Base-by-base conservation (phyloP, 2,888 invertebrate genomes). In the Acanthosepion esculentum region DNA sequence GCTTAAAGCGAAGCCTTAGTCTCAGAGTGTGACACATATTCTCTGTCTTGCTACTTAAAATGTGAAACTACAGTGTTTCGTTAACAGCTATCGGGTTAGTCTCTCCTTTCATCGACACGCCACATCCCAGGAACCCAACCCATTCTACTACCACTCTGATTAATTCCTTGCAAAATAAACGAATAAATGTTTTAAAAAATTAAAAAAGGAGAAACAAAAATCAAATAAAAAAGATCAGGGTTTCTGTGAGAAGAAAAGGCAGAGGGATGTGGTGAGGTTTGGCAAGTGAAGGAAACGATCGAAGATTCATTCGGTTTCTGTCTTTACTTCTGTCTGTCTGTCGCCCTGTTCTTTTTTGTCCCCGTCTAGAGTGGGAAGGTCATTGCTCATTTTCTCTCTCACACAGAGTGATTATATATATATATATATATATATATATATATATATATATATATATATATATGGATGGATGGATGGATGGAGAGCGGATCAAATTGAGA, bases 381-480 rank as follows among this genome's bases (percentile, higher is more conserved):
- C 2, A 41, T 3, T 41, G 41, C 41, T 41, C 41, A 2, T 59
- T 59, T 50, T 59, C 20, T 15, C 20, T 29, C 26, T 0, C 26
- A 64, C 2, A 5, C 64, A 23, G 1, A 64, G 26, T 1, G 4
- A 64, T 64, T 0, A 64, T 64, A 64, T 64, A 23, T 23, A 64
- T 64, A 64, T 64, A 64, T 64, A 64, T 64, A 64, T 64, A 64
- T 64, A 64, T 64, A 64, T 64, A 64, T 64, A 64, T 64, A 64
- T 64, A 64, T 23, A 64, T 23, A 64, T 23, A 64, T 23, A 64
- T 23, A 64, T 23, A 29, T 64, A 29, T 23, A 29, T 64, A 29
- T 23, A 29, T 64, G n/a, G n/a, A n/a, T n/a, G n/a, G n/a, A n/a
- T n/a, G n/a, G n/a, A n/a, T n/a, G n/a, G n/a, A n/a, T n/a, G 26